Conservation (phyloP, 1,140 invertebrate species). For the Nephila pilipes region DNA sequence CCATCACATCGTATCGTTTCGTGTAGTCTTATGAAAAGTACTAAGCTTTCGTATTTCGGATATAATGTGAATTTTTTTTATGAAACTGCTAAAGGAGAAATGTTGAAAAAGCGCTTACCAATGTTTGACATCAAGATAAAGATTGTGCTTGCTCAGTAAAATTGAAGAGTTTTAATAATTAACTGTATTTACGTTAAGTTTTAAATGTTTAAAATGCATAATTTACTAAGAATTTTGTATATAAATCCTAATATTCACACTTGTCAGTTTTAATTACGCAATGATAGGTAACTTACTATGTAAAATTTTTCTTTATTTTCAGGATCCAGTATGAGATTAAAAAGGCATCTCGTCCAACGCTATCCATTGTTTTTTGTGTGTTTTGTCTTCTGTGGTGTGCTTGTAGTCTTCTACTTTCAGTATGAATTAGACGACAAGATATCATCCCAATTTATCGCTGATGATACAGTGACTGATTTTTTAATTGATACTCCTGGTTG, state of each 20-base stretch:
- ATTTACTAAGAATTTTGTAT: too few relatives aligned
- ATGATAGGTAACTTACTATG: not conserved
- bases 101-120: too few relatives aligned
- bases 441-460: not conserved
- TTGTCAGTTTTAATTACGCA: not conserved
- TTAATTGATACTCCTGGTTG: slow-evolving; percentile 88
- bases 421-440: slow-evolving; percentile 30
- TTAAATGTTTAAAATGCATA: too few relatives aligned
- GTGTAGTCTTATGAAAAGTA: too few relatives aligned
- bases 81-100: too few relatives aligned
- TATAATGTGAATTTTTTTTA: too few relatives aligned
- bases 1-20: too few relatives aligned
- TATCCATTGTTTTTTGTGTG: slow-evolving; percentile 54
- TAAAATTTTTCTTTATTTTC: slow-evolving; percentile 42
- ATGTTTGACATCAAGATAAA: too few relatives aligned
- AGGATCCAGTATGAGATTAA: slow-evolving; percentile 14
- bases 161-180: too few relatives aligned
- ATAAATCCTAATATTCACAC: not conserved
- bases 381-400: slow-evolving; percentile 25
- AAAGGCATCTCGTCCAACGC: not conserved
- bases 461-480: slow-evolving; percentile 30
- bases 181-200: too few relatives aligned
- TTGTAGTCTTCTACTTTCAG: slow-evolving; percentile 35
- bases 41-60: too few relatives aligned
- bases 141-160: too few relatives aligned